These are phyloP conservation scores for Nerophis ophidion DNA, from an alignment of 2,113 vertebrate genomes.

Conservation along the genomic window DNA sequence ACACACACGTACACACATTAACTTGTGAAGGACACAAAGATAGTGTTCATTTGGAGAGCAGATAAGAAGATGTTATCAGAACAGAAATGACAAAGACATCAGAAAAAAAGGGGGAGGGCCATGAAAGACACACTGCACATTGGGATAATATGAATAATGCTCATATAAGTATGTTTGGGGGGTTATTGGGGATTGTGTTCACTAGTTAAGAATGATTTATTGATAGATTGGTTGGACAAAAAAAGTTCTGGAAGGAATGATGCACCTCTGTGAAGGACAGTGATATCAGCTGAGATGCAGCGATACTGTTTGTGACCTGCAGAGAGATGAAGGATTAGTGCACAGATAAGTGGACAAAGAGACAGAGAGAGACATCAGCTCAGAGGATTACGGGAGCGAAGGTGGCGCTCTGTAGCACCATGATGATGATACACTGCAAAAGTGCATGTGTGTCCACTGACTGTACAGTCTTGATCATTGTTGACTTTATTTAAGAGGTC, in stretches of 20 bases:
- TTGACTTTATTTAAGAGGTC: too few relatives aligned
- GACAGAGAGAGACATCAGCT: background rate
- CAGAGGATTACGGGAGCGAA: background rate
- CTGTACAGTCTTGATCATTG: too few relatives aligned
- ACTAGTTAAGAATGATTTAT: too few relatives aligned
- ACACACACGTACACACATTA: too few relatives aligned
- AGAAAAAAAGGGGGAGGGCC: background rate
- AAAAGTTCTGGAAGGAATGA: background rate
- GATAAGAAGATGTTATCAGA: conserved; percentile 7
- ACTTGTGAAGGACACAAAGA: conserved; percentile 5
- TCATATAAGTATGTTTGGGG: background rate
- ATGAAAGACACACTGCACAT: background rate
- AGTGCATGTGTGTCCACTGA: too few relatives aligned
- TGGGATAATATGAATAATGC: background rate
- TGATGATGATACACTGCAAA: conserved; percentile 5
- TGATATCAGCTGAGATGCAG: conserved; percentile 1
- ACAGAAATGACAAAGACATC: conserved; percentile 1
- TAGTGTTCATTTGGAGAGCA: conserved; percentile 1
- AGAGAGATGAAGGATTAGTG: background rate
- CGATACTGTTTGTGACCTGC: background rate
- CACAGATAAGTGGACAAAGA: background rate
- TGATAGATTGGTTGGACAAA: too few relatives aligned
- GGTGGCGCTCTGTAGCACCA: background rate
- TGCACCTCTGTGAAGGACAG: conserved; percentile 6
- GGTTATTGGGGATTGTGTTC: background rate